Base-by-base conservation (phyloP, 1,140 invertebrate species). In the Diuraphis noxia region DNA sequence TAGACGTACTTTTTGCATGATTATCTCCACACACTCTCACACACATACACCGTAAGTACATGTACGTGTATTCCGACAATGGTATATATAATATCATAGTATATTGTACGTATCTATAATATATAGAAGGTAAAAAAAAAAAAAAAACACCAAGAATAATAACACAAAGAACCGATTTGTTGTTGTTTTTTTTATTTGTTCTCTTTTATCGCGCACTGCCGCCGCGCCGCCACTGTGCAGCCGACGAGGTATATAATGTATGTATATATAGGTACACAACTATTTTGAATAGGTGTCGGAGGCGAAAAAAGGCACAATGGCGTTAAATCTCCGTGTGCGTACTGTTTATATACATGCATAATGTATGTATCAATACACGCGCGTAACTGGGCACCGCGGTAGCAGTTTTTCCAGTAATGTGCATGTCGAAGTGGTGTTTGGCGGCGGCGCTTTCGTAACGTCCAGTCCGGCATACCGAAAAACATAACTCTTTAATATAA, bases 91-190 rank as follows among this genome's bases (percentile, higher is more conserved):
- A 56, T 38, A 49, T 17, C 52, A 49, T 86, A 38, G n/a, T 87
- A 19, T 63, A n/a, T 40, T 82, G 81, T 82, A 38, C 77, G 77
- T 79, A 38, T 4, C 23, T 36, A 87, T 87, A 38, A 46, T 36
- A 46, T 36, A 87, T 30, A 38, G 5, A 43, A 87, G 21, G 34
- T 38, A 87, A 36, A 86, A 87, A 52, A 85, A 86, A 87, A 52
- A 85, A 85, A 52, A 52, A 38, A 87, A 36, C 43, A 49, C 17
- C n/a, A 36, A 87, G 85, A 87, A 87, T 87, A 87, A 81, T 90
- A 90, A 90, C 88, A 90, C 56, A 90, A 90, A 90, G 88, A 89
- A 90, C 88, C 88, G 88, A 90, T 88, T 88, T 88, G 87, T 88
- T 88, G 86, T 88, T 88, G 43, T 87, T 87, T 34, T 87, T 86